Conservation (phyloP, 2,888 invertebrate genomes). For the Rhingia campestris region DNA sequence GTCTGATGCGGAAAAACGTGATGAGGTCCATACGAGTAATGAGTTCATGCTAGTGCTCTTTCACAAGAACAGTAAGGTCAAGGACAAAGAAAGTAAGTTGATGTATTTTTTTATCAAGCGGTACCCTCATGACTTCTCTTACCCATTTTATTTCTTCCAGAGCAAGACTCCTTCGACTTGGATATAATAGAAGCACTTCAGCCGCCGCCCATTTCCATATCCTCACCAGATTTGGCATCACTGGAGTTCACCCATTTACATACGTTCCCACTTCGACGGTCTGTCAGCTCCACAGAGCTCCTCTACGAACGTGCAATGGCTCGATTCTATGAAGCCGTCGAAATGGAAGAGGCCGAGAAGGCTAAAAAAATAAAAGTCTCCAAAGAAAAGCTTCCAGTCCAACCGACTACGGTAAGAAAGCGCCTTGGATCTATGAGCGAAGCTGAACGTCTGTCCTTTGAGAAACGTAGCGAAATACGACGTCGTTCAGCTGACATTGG, state of each 20-base stretch:
- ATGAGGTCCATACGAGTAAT: constrained; percentile 86
- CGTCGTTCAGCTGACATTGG: constrained; percentile 84
- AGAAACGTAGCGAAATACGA: constrained; percentile 83
- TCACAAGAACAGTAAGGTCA: constrained; percentile 84
- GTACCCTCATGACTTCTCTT: not conserved
- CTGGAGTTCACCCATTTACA: constrained; percentile 84
- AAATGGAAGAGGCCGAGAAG: constrained; percentile 88
- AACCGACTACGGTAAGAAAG: constrained; percentile 80
- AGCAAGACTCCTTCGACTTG: constrained; percentile 85
- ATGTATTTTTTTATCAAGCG: not conserved
- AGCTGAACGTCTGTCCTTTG: constrained; percentile 83
- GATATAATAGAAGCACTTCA: constrained; percentile 87
- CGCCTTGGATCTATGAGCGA: constrained; percentile 84
- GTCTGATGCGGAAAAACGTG: constrained; percentile 79
- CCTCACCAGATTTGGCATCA: constrained; percentile 90
- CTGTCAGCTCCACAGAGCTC: constrained; percentile 92
- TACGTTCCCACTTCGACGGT: constrained; percentile 85
- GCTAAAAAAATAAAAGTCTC: constrained; percentile 78
- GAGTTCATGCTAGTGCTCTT: constrained; percentile 91
- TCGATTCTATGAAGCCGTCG: constrained; percentile 90
- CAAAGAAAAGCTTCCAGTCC: constrained; percentile 76
- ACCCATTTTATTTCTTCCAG: constrained; percentile 76
- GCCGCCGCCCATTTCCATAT: constrained; percentile 91
- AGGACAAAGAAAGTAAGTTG: constrained; percentile 83
- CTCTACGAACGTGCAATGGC: constrained; percentile 92